Percentiles rank a stretch among this genome's conserved stretches.
Conservation (phyloP, 2,797 vertebrate genomes). For the Rousettus madagascariensis region DNA sequence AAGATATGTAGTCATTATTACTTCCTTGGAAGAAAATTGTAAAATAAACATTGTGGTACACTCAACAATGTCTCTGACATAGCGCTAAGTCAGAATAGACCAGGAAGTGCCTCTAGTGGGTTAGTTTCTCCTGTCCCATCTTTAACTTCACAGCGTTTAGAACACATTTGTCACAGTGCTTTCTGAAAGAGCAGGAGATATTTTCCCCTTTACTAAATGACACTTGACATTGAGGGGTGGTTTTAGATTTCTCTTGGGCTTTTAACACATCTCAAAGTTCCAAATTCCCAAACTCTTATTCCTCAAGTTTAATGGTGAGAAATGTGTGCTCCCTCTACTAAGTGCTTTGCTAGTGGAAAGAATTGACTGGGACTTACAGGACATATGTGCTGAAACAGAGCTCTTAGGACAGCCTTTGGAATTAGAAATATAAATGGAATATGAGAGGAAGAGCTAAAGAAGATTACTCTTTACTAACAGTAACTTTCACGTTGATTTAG, state of each 20-base stretch:
- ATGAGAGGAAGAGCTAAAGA: neutral
- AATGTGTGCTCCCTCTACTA: neutral
- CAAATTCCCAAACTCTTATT: neutral
- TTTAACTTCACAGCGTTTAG: neutral
- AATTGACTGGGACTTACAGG: neutral
- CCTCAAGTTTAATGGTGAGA: neutral
- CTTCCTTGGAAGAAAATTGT: neutral
- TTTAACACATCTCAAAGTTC: neutral
- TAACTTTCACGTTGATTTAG: neutral
- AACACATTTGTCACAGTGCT: neutral
- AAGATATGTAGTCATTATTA: neutral
- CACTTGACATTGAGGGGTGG: neutral
- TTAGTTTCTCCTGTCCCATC: neutral
- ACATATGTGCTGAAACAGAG: neutral
- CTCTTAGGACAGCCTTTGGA: neutral
- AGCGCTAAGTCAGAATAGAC: neutral
- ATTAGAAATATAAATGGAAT: slow-evolving; percentile 22
- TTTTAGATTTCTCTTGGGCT: neutral
- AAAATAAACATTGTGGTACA: neutral
- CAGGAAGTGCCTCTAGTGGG: neutral
- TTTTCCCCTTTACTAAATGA: neutral
- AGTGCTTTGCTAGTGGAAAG: neutral
- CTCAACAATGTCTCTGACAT: neutral
- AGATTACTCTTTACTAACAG: neutral
- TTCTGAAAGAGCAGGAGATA: neutral